Base-by-base conservation (phyloP, 2,113 vertebrate genomes). In the Scortum barcoo region DNA sequence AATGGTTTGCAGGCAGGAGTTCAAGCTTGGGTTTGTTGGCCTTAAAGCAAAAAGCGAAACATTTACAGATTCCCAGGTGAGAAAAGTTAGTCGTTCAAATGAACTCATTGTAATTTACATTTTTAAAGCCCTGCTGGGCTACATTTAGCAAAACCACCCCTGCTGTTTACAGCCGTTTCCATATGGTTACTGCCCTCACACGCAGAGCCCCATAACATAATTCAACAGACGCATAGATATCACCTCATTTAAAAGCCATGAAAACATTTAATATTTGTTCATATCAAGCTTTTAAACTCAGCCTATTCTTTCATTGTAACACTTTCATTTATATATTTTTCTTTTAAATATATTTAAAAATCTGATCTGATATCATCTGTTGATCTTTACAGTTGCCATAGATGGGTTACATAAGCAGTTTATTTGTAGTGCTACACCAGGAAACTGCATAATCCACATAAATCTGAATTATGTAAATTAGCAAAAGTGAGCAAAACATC, bases 111-210 rank as follows among this genome's bases (percentile, higher is more conserved):
- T 72, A 72, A 88, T 80, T 91, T 66, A 65, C 69, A 42, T 61
- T 73, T 77, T 75, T 63, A 78, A 80, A 84, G 68, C 20, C 73
- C 83, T 13, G 44, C 72, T 87, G 83, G 61, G 78, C 54, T 72
- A 73, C 68, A 70, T 84, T 85, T 58, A 85, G 66, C 63, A 75
- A 58, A 84, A 53, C 71, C 71, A 72, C 56, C 71, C 76, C 66
- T 77, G 84, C 84, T 87, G 84, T 77, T 90, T 68, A 78, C 69
- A 90, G 86, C 53, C 50, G 51, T 88, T 92, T 88, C 88, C 86
- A 91, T 91, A 82, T 85, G 88, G 71, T 83, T 78, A 60, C 60
- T 48, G 53, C 66, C 40, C 74, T 54, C 63, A 66, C 60, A 69
- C 74, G 57, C 11, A 68, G 30, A 30, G 40, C 38, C 46, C 20